Evolutionary conservation across 1,140 invertebrate genomes (phyloP).

Genomic region (Adelges cooleyi): DNA sequence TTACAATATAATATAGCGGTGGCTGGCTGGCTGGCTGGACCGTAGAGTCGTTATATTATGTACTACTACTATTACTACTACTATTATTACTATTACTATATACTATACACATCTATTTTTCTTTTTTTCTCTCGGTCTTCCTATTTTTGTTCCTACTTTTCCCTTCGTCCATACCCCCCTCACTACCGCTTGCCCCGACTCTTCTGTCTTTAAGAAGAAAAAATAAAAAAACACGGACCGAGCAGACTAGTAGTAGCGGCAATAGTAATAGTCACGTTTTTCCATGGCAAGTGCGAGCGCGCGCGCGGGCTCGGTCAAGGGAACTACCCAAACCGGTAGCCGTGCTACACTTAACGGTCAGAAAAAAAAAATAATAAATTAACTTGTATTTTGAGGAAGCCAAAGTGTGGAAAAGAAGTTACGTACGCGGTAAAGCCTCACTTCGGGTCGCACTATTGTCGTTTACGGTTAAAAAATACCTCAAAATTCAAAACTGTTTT

Average conservation of each 20-base stretch:
- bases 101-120: background rate
- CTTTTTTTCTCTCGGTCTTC: background rate
- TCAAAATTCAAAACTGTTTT: no score
- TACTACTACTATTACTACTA: background rate
- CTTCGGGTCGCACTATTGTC: no score
- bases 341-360: background rate
- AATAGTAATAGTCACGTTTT: conserved; percentile 21
- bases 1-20: background rate
- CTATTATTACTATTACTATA: no score
- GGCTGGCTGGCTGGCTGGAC: background rate
- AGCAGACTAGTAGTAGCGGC: background rate
- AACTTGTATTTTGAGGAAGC: no score
- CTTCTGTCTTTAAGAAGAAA: background rate
- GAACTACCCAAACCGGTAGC: conserved; percentile 7
- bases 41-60: background rate
- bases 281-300: background rate
- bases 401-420: no score
- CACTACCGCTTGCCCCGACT: background rate
- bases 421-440: no score
- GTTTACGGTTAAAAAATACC: no score
- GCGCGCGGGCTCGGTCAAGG: background rate
- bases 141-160: background rate
- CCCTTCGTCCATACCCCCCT: background rate
- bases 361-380: no score
- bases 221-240: background rate